A percentile compares a stretch with the other conserved stretches of the same genome.
Evolutionary conservation across 1,140 invertebrate genomes (phyloP).

Genomic region (Drosophila takahashii): DNA sequence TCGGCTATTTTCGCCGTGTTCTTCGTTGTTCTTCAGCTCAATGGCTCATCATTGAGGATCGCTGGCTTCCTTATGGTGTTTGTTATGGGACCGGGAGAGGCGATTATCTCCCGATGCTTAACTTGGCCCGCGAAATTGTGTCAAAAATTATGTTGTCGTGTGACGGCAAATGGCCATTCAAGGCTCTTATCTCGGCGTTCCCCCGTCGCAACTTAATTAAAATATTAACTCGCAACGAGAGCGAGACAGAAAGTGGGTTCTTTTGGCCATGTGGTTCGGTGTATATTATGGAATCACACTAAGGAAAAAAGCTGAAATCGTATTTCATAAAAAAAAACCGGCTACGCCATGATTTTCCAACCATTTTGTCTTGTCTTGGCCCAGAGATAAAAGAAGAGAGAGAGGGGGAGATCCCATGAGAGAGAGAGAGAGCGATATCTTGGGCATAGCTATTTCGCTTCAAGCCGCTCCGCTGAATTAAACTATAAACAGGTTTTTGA

Average conservation of each 20-base stretch:
- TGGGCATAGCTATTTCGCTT: constrained; percentile 36
- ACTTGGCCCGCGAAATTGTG: constrained; percentile 67
- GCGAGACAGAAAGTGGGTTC: constrained; percentile 7
- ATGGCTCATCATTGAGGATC: background rate
- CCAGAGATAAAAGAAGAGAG: background rate
- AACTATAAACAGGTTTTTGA: too few species aligned
- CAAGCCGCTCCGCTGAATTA: too few species aligned
- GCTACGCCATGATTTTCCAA: constrained; percentile 79
- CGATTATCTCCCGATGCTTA: constrained; percentile 71
- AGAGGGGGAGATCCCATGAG: background rate
- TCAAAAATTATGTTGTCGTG: constrained; percentile 80
- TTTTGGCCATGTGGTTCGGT: constrained; percentile 10
- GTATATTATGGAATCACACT: constrained; percentile 11
- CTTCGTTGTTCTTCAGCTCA: background rate
- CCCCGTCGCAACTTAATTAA: constrained; percentile 74
- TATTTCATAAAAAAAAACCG: constrained; percentile 66
- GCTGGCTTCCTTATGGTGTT: constrained; percentile 54
- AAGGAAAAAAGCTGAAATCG: constrained; percentile 26
- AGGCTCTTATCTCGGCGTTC: constrained; percentile 34
- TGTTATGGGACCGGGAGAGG: constrained; percentile 55
- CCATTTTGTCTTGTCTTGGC: constrained; percentile 79
- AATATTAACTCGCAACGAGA: constrained; percentile 47
- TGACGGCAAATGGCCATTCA: constrained; percentile 41
- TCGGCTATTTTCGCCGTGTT: constrained; percentile 57
- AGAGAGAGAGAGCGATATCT: constrained; percentile 20